Evolutionary conservation across 2,888 invertebrate species (phyloP), one percentile per base, ranked within the genome.

Genomic region (Linyphia triangularis): DNA sequence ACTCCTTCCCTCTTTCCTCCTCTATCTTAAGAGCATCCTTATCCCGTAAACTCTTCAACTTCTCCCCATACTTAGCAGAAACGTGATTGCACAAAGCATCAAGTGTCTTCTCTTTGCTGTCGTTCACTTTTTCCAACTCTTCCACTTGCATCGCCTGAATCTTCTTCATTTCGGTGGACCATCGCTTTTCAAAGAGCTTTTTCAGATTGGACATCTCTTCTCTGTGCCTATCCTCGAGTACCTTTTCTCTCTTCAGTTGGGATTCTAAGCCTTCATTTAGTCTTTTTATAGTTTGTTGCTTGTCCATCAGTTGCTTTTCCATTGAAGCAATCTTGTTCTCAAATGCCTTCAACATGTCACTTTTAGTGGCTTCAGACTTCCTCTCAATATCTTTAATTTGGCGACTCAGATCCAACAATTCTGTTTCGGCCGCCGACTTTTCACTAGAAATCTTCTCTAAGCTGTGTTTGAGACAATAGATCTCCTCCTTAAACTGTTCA

Each of bases 41-140:
- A 22, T 73, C 61, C 24, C 69, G 81, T 0, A 75, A n/a, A 10
- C 69, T 69, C 19, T 70, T 82, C 28, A 88, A 19, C 28, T 40
- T 82, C 1, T 83, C 82, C 13, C 40, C 63, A 43, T 78, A 85
- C 19, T 70, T 61, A 3, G 61, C 6, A 63, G 70, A 78, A 3
- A 78, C 61, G 19, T 78, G 78, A 57, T 78, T 85, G 43, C 78
- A 85, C 16, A 85, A 22, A 5, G 69, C 78, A 28, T 88, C 82
- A 43, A 83, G n/a, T n/a, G 59, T 83, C 19, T 63, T 88, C 9
- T 88, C 83, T 40, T 77, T 88, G 28, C 61, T 70, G n/a, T 83
- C 69, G 28, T 77, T 83, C 24, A 88, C 51, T 16, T 88, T 75
- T 19, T 77, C 51, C 4, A 88, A 33, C 40, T 88, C 83, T n/a